Conservation (phyloP, 2,888 invertebrate genomes). For the Galerucella pusilla region DNA sequence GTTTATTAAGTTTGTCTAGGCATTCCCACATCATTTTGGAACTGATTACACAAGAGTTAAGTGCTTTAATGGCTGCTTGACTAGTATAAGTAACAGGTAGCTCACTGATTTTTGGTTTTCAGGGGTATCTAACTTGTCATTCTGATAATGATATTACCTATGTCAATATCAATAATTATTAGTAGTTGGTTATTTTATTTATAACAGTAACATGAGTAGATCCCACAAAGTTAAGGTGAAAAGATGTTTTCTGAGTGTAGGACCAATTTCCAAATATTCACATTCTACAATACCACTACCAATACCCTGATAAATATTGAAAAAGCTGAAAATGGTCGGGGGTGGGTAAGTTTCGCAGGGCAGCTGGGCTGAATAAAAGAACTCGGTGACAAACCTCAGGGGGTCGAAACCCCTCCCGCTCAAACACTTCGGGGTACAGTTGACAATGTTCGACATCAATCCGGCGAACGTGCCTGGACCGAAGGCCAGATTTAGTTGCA, state of each 20-base stretch:
- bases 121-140: too few species aligned
- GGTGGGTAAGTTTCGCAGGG: constrained; percentile 64
- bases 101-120: too few species aligned
- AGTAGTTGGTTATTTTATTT: too few species aligned
- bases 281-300: constrained; percentile 54
- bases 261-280: constrained; percentile 53
- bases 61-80: too few species aligned
- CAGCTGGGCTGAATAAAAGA: constrained; percentile 66
- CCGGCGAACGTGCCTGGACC: constrained; percentile 61
- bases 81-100: too few species aligned
- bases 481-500: constrained; percentile 56
- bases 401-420: constrained; percentile 63
- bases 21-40: too few species aligned
- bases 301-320: constrained; percentile 63
- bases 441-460: constrained; percentile 66
- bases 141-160: too few species aligned
- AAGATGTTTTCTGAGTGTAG: constrained; percentile 16
- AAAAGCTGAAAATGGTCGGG: constrained; percentile 62
- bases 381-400: constrained; percentile 63
- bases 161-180: too few species aligned
- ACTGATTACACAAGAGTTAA: too few species aligned
- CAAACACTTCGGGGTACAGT: constrained; percentile 61
- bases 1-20: too few species aligned
- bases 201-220: too few species aligned
- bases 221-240: too few species aligned